Base-by-base conservation (phyloP, 2,113 vertebrate genomes). In the Felis catus region DNA sequence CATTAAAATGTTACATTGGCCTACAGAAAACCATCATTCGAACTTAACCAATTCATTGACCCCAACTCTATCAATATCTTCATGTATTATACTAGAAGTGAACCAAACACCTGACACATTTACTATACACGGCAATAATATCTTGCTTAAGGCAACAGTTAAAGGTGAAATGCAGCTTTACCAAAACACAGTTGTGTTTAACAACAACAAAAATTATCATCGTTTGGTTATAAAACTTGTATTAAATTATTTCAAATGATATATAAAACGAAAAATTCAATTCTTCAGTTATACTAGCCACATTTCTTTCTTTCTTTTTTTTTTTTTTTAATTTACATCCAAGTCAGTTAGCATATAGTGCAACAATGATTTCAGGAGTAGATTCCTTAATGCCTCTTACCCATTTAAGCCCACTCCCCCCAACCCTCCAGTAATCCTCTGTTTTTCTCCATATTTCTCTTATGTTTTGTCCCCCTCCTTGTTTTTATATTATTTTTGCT, bases 241-340 rank as follows among this genome's bases (percentile, higher is more conserved):
- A 58, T 70, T 29, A 25, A 85, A 94, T 73, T 51, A 58, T 91
- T 71, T 71, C 61, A 90, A 71, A 86, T 61, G 13, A 61, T 39
- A 45, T 23, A 70, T 80, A 61, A 79, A 91, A 18, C 79, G 13
- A 58, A 86, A 95, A 79, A 61, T 58, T 41, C 45, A 63, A 45
- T 83, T 39, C 3, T 61, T 89, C 9, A 18, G 23, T 68, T 76
- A 19, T 2, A 27, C 19, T 71, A 29, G 84, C 58, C 58, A 23
- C 21, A 23, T 61, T 25, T 25, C 21, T 45, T 45, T 45, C 0
- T 45, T 45, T 7, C 0, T 7, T 8, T 8, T 45, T 1, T 45
- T 45, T 9, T 45, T 45, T 45, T 45, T 45, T 45, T 1, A 45
- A 45, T 45, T 45, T 45, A 45, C 45, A 45, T 45, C 7, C 7